A percentile compares a stretch with the other conserved stretches of the same genome.
Conservation (phyloP, 2,888 invertebrate species). For the Hypselothyrea guttata region DNA sequence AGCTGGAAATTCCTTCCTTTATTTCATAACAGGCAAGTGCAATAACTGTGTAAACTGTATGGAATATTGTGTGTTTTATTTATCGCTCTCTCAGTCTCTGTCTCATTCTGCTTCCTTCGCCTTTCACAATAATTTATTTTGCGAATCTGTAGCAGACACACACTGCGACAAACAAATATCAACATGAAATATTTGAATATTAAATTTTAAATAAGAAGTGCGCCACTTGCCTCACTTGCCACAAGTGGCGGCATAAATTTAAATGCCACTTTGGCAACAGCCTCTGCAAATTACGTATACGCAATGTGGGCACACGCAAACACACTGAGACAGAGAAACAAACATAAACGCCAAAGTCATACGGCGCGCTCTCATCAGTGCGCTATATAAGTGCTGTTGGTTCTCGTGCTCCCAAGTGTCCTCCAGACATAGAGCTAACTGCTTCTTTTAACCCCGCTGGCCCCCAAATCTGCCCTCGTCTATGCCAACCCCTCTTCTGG, state of each 20-base stretch:
- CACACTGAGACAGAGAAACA: too few species aligned
- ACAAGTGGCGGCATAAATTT: conserved; percentile 73
- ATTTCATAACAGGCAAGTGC: not conserved
- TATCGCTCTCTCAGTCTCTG: too few species aligned
- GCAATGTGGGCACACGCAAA: conserved; percentile 51
- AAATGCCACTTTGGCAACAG: conserved; percentile 69
- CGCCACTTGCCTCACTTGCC: conserved; percentile 36
- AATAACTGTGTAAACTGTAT: not conserved
- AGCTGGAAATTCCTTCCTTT: conserved; percentile 6
- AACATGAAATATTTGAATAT: conserved; percentile 53
- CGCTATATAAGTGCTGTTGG: conserved; percentile 35
- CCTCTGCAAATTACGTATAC: conserved; percentile 67
- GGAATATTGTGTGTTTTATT: not conserved
- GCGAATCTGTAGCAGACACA: conserved; percentile 48
- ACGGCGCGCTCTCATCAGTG: conserved; percentile 17
- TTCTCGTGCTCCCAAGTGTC: conserved; percentile 52
- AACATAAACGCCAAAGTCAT: conserved; percentile 14
- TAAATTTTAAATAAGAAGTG: conserved; percentile 59
- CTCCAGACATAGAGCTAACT: conserved; percentile 17
- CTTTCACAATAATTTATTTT: conserved; percentile 49
- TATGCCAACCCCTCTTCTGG: not conserved
- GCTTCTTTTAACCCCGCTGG: not conserved
- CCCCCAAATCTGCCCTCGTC: not conserved
- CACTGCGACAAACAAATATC: not conserved
- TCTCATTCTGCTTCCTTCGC: too few species aligned